Conservation (phyloP, 2,113 vertebrate genomes). For the Zosterops hypoxanthus region DNA sequence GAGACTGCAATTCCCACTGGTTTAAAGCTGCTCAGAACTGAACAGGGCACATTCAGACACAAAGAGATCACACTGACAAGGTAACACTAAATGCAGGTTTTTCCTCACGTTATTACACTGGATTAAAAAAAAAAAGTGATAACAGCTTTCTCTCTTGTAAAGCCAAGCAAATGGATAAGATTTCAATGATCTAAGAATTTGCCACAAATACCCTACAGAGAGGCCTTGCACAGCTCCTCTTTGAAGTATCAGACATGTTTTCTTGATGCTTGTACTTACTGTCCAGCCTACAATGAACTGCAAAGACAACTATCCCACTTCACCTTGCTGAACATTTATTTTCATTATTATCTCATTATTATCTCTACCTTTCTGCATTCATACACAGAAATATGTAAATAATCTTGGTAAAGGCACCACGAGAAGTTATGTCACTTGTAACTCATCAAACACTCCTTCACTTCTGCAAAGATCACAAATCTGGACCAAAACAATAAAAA, state of each 20-base stretch:
- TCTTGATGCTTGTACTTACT: neutral
- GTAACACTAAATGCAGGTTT: constrained; percentile 68
- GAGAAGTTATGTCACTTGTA: neutral
- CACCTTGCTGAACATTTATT: neutral
- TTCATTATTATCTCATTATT: neutral
- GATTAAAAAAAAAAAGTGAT: constrained; percentile 69
- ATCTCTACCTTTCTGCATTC: neutral
- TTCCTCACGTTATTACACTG: constrained; percentile 74
- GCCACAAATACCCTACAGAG: constrained; percentile 56
- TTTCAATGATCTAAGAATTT: constrained; percentile 79
- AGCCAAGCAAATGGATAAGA: constrained; percentile 78
- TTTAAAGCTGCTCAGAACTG: constrained; percentile 3
- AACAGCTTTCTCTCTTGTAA: constrained; percentile 83
- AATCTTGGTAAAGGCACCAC: neutral
- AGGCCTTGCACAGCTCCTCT: neutral
- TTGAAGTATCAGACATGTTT: constrained; percentile 13
- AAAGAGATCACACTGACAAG: constrained; percentile 74
- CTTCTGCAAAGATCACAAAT: neutral
- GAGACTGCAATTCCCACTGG: constrained; percentile 72
- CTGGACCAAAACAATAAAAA: neutral
- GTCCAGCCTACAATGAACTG: neutral
- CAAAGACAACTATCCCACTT: neutral
- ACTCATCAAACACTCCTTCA: neutral
- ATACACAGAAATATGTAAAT: neutral
- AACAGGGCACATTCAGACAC: constrained; percentile 63